These are phyloP conservation scores for Boloria euphrosyne DNA, from an alignment of 2,888 invertebrate species.

Conservation along the genomic window DNA sequence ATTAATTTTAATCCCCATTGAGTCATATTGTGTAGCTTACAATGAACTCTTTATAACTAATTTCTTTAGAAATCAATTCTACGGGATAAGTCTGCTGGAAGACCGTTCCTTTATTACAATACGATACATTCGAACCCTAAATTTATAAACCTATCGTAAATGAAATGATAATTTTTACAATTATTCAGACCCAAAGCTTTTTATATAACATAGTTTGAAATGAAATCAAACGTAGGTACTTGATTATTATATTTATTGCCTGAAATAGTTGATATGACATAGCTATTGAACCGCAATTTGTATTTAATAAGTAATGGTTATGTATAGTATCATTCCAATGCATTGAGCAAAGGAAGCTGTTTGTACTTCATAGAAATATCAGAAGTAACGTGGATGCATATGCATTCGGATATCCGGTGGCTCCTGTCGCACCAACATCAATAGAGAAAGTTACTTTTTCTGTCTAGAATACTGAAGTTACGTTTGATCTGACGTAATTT, in stretches of 20 bases:
- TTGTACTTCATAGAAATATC: constrained; percentile 35
- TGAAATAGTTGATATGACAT: background rate
- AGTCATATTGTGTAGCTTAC: constrained; percentile 50
- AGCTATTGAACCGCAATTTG: constrained; percentile 6
- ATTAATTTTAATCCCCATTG: constrained; percentile 45
- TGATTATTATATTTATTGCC: too few relatives aligned
- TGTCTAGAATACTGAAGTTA: constrained; percentile 29
- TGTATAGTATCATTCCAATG: constrained; percentile 20
- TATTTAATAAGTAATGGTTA: constrained; percentile 13
- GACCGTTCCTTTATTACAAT: constrained; percentile 44
- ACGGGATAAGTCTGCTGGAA: constrained; percentile 53
- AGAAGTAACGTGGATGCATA: constrained; percentile 32
- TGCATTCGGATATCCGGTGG: constrained; percentile 39
- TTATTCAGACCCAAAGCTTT: too few relatives aligned
- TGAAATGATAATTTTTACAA: too few relatives aligned
- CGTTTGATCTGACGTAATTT: constrained; percentile 29
- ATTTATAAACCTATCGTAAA: too few relatives aligned
- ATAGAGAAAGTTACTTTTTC: constrained; percentile 53
- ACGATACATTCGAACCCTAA: background rate
- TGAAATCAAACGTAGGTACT: too few relatives aligned
- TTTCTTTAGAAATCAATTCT: constrained; percentile 56
- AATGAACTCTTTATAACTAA: constrained; percentile 56
- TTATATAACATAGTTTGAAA: too few relatives aligned
- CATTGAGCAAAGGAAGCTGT: constrained; percentile 32
- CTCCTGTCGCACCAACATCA: constrained; percentile 37